These are phyloP conservation scores for Corythoichthys haematopterus DNA, from an alignment of 2,113 vertebrate genomes.

Conservation along the genomic window DNA sequence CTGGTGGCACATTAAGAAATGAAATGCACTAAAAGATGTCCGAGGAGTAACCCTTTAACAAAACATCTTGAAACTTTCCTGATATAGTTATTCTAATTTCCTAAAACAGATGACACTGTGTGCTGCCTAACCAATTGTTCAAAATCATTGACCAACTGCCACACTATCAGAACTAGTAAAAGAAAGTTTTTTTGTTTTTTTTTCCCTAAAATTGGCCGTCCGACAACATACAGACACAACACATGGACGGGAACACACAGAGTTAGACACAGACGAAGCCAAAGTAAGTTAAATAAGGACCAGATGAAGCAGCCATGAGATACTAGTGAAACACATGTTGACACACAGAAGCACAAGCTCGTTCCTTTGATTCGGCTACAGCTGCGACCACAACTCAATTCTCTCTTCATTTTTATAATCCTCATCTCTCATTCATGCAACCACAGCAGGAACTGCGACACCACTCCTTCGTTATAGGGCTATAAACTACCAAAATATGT, in stretches of 20 bases:
- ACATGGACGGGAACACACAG: slow-evolving; percentile 21
- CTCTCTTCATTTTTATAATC: slow-evolving; percentile 26
- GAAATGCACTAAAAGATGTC: background rate
- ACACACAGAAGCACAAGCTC: slow-evolving; percentile 13
- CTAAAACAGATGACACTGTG: background rate
- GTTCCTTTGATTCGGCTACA: slow-evolving; percentile 21
- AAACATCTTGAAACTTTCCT: background rate
- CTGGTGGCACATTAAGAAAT: background rate
- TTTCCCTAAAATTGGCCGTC: slow-evolving; percentile 1
- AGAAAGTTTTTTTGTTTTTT: background rate
- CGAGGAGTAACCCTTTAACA: background rate
- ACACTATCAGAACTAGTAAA: background rate
- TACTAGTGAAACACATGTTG: slow-evolving; percentile 49
- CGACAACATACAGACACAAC: background rate
- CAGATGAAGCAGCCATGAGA: slow-evolving; percentile 60
- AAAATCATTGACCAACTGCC: background rate
- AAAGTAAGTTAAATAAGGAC: slow-evolving; percentile 56
- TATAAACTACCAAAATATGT: slow-evolving; percentile 42
- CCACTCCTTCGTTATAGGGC: slow-evolving; percentile 39
- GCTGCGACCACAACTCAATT: slow-evolving; percentile 20
- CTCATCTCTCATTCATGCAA: slow-evolving; percentile 19
- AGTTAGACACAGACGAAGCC: slow-evolving; percentile 45
- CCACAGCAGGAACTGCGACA: slow-evolving; percentile 43
- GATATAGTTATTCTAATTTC: background rate
- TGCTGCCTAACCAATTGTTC: background rate